A percentile compares a stretch with the other conserved stretches of the same genome.
phyloP scores from a whole-genome alignment of 53 echinoderm and acorn worm species.

The Holothuria scabra region DNA sequence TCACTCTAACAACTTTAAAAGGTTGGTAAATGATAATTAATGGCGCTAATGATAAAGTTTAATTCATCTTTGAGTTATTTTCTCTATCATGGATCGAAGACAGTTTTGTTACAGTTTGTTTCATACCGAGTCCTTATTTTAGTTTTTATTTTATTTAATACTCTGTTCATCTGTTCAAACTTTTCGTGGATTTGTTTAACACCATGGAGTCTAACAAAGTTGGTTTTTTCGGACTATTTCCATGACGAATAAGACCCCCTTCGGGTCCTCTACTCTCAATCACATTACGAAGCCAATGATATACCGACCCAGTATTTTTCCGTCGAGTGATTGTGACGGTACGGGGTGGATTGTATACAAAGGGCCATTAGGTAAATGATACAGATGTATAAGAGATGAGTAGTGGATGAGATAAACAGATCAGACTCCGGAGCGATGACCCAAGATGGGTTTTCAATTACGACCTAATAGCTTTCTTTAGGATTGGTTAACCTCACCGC shows the following conservation, averaged over 20 bases:
- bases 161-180: no score
- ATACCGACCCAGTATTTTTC: conserved; percentile 31
- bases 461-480: conserved; percentile 34
- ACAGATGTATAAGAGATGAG: conserved; percentile 23
- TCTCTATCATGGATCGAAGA: no score
- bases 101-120: no score
- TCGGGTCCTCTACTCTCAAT: conserved; percentile 8
- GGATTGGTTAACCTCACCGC: conserved; percentile 35
- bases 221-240: no score
- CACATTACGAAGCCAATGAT: conserved; percentile 38
- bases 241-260: neutral
- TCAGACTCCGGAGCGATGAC: conserved; percentile 14
- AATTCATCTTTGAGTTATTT: no score
- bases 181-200: no score
- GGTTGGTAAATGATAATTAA: no score
- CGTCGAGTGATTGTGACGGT: conserved; percentile 29
- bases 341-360: conserved; percentile 44
- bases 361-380: conserved; percentile 47
- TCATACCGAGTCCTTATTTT: no score
- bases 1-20: no score
- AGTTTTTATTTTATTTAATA: no score
- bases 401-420: conserved; percentile 38
- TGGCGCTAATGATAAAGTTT: no score
- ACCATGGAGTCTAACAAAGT: no score
- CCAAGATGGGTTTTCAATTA: conserved; percentile 34